A percentile compares a stretch with the other conserved stretches of the same genome.
Conservation (phyloP, 2,888 invertebrate genomes). For the Tetragonula carbonaria region DNA sequence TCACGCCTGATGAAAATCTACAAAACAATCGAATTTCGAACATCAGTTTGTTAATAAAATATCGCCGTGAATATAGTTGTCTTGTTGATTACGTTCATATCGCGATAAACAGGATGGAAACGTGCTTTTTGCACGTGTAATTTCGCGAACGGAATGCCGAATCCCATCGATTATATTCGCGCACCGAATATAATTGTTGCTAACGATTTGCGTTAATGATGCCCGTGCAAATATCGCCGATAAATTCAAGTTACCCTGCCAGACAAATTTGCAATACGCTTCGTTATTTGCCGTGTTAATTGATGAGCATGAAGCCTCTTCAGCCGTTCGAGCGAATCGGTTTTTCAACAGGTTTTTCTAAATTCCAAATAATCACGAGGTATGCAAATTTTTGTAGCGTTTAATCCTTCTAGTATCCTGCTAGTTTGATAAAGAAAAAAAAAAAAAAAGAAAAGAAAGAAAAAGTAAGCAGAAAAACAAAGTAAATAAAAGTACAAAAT, state of each 20-base stretch:
- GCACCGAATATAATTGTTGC: slow-evolving; percentile 18
- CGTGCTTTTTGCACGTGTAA: neutral
- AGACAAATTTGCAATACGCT: slow-evolving; percentile 3
- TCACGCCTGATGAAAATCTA: neutral
- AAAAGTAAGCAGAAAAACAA: too few relatives aligned
- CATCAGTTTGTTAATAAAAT: neutral
- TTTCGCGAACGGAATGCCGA: neutral
- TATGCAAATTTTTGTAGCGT: too few relatives aligned
- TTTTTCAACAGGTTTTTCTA: neutral
- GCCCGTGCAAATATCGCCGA: slow-evolving; percentile 16
- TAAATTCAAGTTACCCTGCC: slow-evolving; percentile 13
- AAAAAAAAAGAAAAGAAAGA: too few relatives aligned
- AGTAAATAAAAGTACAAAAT: too few relatives aligned
- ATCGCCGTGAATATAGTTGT: neutral
- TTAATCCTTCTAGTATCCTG: too few relatives aligned
- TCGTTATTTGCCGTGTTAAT: slow-evolving; percentile 22
- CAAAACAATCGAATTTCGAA: neutral
- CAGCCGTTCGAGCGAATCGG: neutral
- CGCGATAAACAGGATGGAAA: neutral
- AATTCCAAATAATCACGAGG: too few relatives aligned
- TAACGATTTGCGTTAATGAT: slow-evolving; percentile 19
- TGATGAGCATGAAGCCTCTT: neutral
- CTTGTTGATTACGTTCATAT: neutral
- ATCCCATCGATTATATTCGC: slow-evolving; percentile 1
- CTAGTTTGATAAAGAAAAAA: too few relatives aligned